Evolutionary conservation across 2,888 invertebrate genomes (phyloP), one percentile per base, ranked within the genome.

Genomic region (Apodemia duryi): DNA sequence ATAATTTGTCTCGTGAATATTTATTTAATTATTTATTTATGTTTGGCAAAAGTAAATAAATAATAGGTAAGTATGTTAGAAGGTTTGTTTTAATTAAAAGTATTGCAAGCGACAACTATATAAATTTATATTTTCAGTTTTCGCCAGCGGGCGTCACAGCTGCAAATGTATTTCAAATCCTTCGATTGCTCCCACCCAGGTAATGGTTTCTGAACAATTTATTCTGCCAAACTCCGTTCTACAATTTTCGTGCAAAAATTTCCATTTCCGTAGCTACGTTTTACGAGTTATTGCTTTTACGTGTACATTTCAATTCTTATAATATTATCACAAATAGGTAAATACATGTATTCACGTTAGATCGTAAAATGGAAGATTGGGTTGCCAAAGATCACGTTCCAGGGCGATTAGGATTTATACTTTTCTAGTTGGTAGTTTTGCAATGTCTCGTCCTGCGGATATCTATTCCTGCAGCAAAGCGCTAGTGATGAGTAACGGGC

Each of bases 121-220:
- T 3, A 3, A 52, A 52, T 28, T 52, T 52, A 52, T 52, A 28
- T 9, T 28, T 52, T 52, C 9, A 52, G 52, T 21, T 52, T 7
- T 52, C 52, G 28, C 52, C 52, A 52, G 52, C 10, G 9, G 28
- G 7, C 10, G 7, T 2, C 10, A 52, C n/a, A 21, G 6, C 21
- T 52, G 29, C 10, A 29, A 43, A 29, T 54, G 54, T 29, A 54
- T 54, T 54, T 54, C 10, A 29, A 54, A 54, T 54, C 29, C 9
- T 9, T 11, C 10, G 54, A 54, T 54, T 54, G 29, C 54, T 43
- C 43, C 11, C 51, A 2, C 10, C 28, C 54, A 54, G 54, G 54
- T 54, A 54, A 54, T 54, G 29, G 54, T 29, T 54, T 54, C 54
- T 28, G n/a, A 54, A 29, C 54, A 54, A 54, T 54, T 54, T 54